Evolutionary conservation across 2,797 vertebrate species (phyloP), one percentile per base, ranked within the genome.

Genomic region (Rousettus madagascariensis): DNA sequence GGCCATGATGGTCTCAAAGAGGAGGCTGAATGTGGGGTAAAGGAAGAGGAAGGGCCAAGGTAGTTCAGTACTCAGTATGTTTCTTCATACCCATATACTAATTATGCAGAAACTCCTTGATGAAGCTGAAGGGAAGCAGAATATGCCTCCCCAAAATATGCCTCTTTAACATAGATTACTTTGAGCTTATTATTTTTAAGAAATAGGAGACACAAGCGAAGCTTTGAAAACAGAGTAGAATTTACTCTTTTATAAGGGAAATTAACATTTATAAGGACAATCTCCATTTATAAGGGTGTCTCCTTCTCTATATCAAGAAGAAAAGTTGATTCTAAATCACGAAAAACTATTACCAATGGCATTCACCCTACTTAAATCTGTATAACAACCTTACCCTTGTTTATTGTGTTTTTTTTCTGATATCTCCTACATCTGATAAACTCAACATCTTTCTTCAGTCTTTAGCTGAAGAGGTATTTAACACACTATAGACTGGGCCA

Each of bases 1-100:
- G 8, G 38, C n/a, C 36, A 6, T 5, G 5, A 33, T 2, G 8
- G 22, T 15, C 24, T 30, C 28, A 7, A 68, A 87, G 66, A 46
- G n/a, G 28, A 87, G 43, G 41, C 30, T 7, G 41, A 46, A 38
- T 20, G 22, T n/a, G 10, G 28, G 30, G 4, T 0, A 1, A 6
- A 33, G 63, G n/a, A 17, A 74, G 30, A 68, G 20, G 49, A 19
- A 12, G 28, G 17, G 12, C 16, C 9, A 36, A 43, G 0, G 17
- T 9, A 7, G 30, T 6, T 9, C 13, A 30, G 41, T 1, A 16
- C 33, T 38, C 41, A 26, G 4, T 20, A 8, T 0, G 0, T 33
- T n/a, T 36, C 24, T 61, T 43, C 24, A n/a, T 28, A 61, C 13
- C 17, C 36, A n/a, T 24, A 22, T 2, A 7, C 33, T 33, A 15